phyloP scores from a whole-genome alignment of 2,797 vertebrate species.

The Ceyx erithaca region DNA sequence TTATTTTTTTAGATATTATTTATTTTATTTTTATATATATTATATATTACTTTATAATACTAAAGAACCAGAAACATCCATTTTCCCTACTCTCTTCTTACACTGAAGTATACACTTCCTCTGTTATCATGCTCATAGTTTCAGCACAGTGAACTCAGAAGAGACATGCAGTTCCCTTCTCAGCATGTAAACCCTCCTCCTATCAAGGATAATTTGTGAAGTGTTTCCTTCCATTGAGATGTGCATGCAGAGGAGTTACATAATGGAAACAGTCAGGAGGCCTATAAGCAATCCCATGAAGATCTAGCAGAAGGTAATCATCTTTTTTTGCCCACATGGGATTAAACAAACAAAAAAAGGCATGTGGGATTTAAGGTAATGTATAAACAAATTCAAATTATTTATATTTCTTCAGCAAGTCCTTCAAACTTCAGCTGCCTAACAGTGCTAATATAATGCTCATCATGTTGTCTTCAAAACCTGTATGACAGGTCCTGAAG shows the following conservation, averaged over 20 bases:
- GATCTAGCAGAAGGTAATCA: background rate
- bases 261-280: background rate
- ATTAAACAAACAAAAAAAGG: background rate
- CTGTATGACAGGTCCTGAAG: background rate
- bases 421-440: background rate
- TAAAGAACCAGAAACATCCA: background rate
- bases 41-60: background rate
- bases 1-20: no score
- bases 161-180: background rate
- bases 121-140: background rate
- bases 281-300: background rate
- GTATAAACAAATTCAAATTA: background rate
- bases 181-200: background rate
- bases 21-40: no score
- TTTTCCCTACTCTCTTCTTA: background rate
- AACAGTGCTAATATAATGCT: background rate
- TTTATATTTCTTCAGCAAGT: background rate
- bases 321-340: background rate
- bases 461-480: background rate
- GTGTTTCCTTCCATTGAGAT: background rate
- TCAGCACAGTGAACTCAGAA: background rate
- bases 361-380: background rate
- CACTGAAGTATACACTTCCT: background rate
- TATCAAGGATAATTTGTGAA: background rate
- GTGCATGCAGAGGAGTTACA: background rate